Base-by-base conservation (phyloP, 1,140 invertebrate genomes). In the Harpegnathos saltator region DNA sequence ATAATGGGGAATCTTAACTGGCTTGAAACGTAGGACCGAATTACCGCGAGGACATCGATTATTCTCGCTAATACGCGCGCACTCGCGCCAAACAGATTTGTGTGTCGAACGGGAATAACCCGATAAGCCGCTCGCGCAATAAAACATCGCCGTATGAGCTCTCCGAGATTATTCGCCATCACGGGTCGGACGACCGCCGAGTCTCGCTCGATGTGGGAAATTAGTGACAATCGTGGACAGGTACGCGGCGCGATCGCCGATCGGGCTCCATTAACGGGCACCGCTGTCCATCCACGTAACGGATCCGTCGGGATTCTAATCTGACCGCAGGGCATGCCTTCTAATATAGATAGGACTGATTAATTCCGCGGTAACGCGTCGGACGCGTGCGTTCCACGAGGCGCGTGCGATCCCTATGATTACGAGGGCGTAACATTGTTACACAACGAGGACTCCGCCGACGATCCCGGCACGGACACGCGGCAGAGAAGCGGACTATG, bases 261-360 rank as follows among this genome's bases (percentile, higher is more conserved):
- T 72, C 75, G 73, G 73, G 85, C 88, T 92, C 88, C 91, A 92
- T 92, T 92, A 92, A 87, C 89, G 66, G 68, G 86, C 61, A 84
- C 88, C 86, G 85, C 85, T 82, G 72, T 89, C 84, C 71, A 82
- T 86, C 83, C 86, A 63, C 78, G 82, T 81, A 81, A 78, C 78
- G 88, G 86, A 90, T 91, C 87, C 84, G 82, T 85, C 89, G 84
- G 91, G 89, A 89, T 92, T 91, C 91, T 91, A 92, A 93, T 92
- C 90, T 85, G 78, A 92, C 91, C 91, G 85, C 91, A 91, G 87
- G 77, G 87, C 86, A 90, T 90, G 89, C 89, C 90, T 92, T 91
- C 88, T 91, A 92, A 92, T 91, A 92, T 89, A 91, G 89, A 92
- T 91, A 89, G 91, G 90, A 86, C 90, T 91, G 91, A 92, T 92